phyloP scores from a whole-genome alignment of 2,797 vertebrate genomes.

The Pipistrellus kuhlii region DNA sequence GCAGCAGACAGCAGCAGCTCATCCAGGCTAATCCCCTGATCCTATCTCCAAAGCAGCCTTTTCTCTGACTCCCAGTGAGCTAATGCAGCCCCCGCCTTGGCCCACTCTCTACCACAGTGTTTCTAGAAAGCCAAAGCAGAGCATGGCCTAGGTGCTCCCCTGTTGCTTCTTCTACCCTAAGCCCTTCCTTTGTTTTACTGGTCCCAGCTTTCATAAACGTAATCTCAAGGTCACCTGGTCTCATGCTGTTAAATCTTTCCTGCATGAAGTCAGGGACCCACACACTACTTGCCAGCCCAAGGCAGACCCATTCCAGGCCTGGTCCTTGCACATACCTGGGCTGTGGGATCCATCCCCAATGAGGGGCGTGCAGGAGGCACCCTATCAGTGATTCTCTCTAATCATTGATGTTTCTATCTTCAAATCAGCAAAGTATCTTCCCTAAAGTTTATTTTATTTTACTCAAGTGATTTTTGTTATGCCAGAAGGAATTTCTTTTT shows the following conservation, averaged over 20 bases:
- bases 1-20: neutral
- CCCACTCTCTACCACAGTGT: neutral
- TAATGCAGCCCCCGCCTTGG: neutral
- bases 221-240: neutral
- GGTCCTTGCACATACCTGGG: neutral
- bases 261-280: neutral
- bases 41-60: neutral
- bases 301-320: neutral
- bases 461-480: slow-evolving; percentile 25
- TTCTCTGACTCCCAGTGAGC: neutral
- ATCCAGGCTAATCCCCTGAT: neutral
- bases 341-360: no score
- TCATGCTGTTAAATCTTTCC: neutral
- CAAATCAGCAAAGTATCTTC: neutral
- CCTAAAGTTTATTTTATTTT: slow-evolving; percentile 22
- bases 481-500: slow-evolving; percentile 31
- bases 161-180: neutral
- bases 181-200: neutral
- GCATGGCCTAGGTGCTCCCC: neutral
- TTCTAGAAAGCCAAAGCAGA: neutral
- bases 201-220: neutral
- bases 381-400: no score
- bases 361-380: no score
- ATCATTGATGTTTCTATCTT: neutral
- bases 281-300: neutral